Percentiles rank a stretch among this genome's conserved stretches.
Conservation (phyloP, 35 echinoderm and acorn worm genomes). For the Apostichopus californicus region DNA sequence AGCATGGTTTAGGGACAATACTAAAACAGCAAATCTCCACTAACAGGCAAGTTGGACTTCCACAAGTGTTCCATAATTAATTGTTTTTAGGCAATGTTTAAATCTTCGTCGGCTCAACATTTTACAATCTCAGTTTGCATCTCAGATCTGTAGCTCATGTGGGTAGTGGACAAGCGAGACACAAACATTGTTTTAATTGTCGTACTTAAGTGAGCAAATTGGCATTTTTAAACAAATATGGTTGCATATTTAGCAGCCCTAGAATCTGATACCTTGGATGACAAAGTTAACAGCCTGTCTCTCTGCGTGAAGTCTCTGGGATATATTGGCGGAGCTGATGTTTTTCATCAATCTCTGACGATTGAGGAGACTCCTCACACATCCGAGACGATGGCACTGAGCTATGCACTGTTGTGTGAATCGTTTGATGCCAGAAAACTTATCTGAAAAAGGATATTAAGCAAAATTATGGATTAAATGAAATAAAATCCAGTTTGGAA, state of each 20-base stretch:
- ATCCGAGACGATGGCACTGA: conserved; percentile 73
- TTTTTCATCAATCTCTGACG: conserved; percentile 68
- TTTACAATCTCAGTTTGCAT: not conserved
- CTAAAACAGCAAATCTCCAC: too few species aligned
- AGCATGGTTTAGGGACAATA: too few species aligned
- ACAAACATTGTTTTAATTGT: too few species aligned
- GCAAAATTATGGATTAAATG: not conserved
- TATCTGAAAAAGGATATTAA: conserved; percentile 9
- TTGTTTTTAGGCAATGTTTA: too few species aligned
- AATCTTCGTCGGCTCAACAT: not conserved
- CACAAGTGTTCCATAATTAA: too few species aligned
- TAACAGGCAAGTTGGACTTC: too few species aligned
- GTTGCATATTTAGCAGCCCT: not conserved
- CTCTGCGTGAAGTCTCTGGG: conserved; percentile 84
- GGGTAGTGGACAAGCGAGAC: too few species aligned
- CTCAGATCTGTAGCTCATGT: too few species aligned
- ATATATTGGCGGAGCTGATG: conserved; percentile 70
- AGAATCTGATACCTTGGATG: conserved; percentile 68
- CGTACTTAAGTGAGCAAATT: too few species aligned
- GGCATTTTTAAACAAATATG: not conserved
- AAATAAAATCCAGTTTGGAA: not conserved
- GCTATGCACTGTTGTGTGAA: conserved; percentile 74
- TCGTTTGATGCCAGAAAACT: conserved; percentile 60
- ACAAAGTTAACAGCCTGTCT: conserved; percentile 98
- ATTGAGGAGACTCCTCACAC: conserved; percentile 65